Base-by-base conservation (phyloP, 2,888 invertebrate species). In the Dendrolimus pini region DNA sequence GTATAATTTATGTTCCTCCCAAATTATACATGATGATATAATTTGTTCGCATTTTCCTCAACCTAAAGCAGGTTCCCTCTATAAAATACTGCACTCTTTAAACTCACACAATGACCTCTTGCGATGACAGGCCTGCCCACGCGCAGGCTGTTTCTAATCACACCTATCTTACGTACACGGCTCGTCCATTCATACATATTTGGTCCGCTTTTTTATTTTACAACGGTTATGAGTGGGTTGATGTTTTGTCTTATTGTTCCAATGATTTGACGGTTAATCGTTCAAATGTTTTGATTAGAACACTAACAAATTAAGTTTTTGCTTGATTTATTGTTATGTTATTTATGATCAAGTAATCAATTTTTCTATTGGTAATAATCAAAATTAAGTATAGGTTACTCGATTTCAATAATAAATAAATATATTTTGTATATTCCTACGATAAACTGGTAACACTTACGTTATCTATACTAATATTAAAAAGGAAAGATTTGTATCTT, bases 61-160 rank as follows among this genome's bases (percentile, higher is more conserved):
- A 72, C 67, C 57, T 65, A 69, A 63, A 62, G 62, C 67, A 71
- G 67, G 77, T 68, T 75, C 67, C 60, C 65, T 80, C 81, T 78
- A 77, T 67, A 68, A 67, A 63, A 67, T 70, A 58, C 70, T 66
- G 61, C 59, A 64, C 68, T 79, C 80, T 80, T 68, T 67, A 66
- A 70, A 63, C 69, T 64, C 70, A 80, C 79, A 83, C 88, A 86
- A 85, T 85, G 87, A 85, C 85, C 83, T 74, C 79, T 74, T 68
- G 69, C 83, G 89, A 85, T 84, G 89, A 89, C 89, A 89, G 84
- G 70, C 69, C 82, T 72, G 83, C 89, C 88, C 89, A 87, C 89
- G 86, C 86, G 78, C 77, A 75, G 58, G 74, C 77, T 73, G 69
- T 70, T 79, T 84, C 86, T 88, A 87, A 89, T 87, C 87, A 86